Conservation (phyloP, 2,113 vertebrate genomes). For the Scopus umbretta region DNA sequence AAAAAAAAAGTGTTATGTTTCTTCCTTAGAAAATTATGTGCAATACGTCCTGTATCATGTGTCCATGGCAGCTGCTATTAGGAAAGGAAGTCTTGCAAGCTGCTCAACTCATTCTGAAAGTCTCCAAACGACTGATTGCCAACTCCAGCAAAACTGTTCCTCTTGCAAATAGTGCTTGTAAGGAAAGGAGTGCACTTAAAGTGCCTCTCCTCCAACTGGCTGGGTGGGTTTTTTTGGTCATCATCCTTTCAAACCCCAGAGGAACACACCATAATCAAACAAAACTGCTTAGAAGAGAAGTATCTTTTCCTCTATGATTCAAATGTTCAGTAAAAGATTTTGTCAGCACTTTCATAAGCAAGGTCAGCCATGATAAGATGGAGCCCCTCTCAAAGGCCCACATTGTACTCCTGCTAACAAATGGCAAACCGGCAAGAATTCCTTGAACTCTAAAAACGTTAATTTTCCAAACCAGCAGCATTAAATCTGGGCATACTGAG, state of each 20-base stretch:
- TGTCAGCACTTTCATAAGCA: neutral
- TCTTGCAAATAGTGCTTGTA: neutral
- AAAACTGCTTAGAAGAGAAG: neutral
- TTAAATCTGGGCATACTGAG: neutral
- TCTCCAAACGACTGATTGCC: neutral
- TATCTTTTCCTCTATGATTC: neutral
- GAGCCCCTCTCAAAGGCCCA: neutral
- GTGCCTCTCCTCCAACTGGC: neutral
- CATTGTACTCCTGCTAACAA: neutral
- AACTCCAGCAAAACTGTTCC: neutral
- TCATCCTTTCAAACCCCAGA: neutral
- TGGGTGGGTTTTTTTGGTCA: neutral
- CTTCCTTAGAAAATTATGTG: constrained; percentile 9
- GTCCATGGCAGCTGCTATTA: constrained; percentile 17
- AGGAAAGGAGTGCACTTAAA: neutral
- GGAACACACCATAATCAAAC: neutral
- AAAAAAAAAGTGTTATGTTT: neutral
- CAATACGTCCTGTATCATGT: constrained; percentile 27
- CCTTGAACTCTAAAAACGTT: neutral
- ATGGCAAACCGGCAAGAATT: neutral
- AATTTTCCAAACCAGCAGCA: constrained; percentile 33
- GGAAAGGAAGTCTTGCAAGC: constrained; percentile 43
- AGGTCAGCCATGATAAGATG: neutral
- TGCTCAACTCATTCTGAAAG: constrained; percentile 30
- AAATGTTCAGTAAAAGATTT: neutral